phyloP scores from a whole-genome alignment of 2,888 invertebrate genomes.

The Biston betularia region DNA sequence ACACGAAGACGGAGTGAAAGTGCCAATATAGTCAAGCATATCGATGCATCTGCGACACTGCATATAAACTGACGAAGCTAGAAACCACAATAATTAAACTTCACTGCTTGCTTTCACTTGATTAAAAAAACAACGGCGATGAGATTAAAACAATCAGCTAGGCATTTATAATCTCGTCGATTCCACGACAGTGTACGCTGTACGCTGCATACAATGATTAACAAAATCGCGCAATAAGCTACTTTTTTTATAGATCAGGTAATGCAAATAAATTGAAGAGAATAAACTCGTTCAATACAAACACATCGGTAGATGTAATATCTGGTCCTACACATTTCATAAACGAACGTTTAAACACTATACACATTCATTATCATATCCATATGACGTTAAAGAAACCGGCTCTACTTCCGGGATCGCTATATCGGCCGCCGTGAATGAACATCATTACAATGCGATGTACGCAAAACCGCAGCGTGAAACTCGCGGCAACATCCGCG shows the following conservation, averaged over 20 bases:
- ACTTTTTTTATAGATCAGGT: conserved; percentile 12
- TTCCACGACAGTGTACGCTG: conserved; percentile 42
- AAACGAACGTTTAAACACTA: conserved; percentile 65
- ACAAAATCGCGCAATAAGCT: conserved; percentile 29
- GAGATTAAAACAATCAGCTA: conserved; percentile 39
- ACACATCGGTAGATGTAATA: conserved; percentile 38
- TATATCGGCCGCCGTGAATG: conserved; percentile 76
- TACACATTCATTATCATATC: conserved; percentile 78
- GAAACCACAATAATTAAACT: conserved; percentile 67
- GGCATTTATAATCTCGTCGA: conserved; percentile 38
- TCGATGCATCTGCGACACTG: conserved; percentile 67
- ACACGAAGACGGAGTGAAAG: conserved; percentile 74
- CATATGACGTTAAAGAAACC: conserved; percentile 79
- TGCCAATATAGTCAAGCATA: conserved; percentile 59
- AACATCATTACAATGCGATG: conserved; percentile 73
- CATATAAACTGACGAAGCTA: conserved; percentile 62
- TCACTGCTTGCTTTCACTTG: conserved; percentile 71
- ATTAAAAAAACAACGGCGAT: conserved; percentile 51
- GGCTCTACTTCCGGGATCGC: conserved; percentile 83
- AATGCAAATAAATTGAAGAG: conserved; percentile 18
- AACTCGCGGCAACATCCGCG: conserved; percentile 59
- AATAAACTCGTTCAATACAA: conserved; percentile 25
- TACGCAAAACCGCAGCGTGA: conserved; percentile 60
- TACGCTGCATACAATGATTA: conserved; percentile 36
- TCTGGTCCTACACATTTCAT: conserved; percentile 51